Base-by-base conservation (phyloP, 2,113 vertebrate genomes). In the human (Homo sapiens) region DNA sequence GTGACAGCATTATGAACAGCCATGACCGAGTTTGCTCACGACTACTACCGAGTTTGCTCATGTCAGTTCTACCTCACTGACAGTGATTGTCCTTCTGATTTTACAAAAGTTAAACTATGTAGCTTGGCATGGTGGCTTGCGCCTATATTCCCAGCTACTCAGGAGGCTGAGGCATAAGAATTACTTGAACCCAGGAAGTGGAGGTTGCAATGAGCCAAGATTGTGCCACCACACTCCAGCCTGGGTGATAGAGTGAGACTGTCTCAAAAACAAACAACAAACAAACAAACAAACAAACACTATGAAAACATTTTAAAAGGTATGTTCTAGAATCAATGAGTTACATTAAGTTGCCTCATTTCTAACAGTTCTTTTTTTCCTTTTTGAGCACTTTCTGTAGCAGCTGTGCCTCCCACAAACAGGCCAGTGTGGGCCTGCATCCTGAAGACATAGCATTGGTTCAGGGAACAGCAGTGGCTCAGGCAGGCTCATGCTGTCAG, bases 391-490 rank as follows among this genome's bases (percentile, higher is more conserved):
- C 3, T 25, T 32, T 27, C 12, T 52, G 11, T 0, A 27, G 78
- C 50, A 64, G n/a, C 12, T 79, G 76, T 64, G 78, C 30, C 50
- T 79, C 30, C 38, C 6, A 4, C 50, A 14, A 25, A 70, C 4
- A 83, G 50, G 59, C 59, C 64, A 7, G 9, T 8, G n/a, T 11
- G 14, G 32, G 14, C 32, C 78, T 3, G 20, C 9, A 4, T 32
- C 35, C 17, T 20, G 18, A 72, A 32, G 40, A 76, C 27, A 13
- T 0, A 30, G 35, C 32, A 1, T 1, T 1, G 2, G 17, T 27
- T 78, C 40, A n/a, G 25, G 35, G n/a, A n/a, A 55, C 17, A 9
- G n/a, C 6, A 25, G 64, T 32, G 30, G 68, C 59, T 52, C 6
- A 5, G 52, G 48, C 35, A 23, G 45, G 12, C 35, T 35, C n/a